A percentile compares a stretch with the other conserved stretches of the same genome.
These are phyloP conservation scores for Chlorocebus sabaeus DNA, from an alignment of 2,113 vertebrate genomes.

Conservation along the genomic window DNA sequence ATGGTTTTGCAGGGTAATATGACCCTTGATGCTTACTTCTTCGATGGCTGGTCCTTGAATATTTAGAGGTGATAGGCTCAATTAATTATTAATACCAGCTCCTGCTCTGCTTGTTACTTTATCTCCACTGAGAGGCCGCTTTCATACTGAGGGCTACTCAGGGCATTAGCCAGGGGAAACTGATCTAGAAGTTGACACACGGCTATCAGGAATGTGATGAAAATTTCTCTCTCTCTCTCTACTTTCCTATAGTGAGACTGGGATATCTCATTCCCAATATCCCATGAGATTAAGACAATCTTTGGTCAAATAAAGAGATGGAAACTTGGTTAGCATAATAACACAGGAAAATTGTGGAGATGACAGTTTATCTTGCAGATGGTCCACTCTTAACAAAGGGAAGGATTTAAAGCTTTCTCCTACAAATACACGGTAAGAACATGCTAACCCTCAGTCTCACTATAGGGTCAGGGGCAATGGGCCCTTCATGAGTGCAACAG, in stretches of 20 bases:
- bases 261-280: not conserved
- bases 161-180: not conserved
- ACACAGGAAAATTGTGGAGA: not conserved
- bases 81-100: constrained; percentile 52
- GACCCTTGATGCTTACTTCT: not conserved
- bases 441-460: not conserved
- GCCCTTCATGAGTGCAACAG: not conserved
- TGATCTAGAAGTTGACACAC: not conserved
- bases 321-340: not conserved
- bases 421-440: not conserved
- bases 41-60: not conserved
- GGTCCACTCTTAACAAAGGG: not conserved
- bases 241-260: too few relatives aligned
- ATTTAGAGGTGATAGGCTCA: not conserved
- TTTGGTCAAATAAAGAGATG: constrained; percentile 16
- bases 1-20: not conserved
- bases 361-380: not conserved
- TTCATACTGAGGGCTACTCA: not conserved
- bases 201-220: not conserved
- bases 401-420: not conserved
- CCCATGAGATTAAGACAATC: not conserved
- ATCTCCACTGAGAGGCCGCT: not conserved
- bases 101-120: not conserved
- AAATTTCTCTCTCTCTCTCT: not conserved
- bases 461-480: not conserved